A percentile compares a stretch with the other conserved stretches of the same genome.
Conservation (phyloP, 2,888 invertebrate genomes). For the Keiferia lycopersicella region DNA sequence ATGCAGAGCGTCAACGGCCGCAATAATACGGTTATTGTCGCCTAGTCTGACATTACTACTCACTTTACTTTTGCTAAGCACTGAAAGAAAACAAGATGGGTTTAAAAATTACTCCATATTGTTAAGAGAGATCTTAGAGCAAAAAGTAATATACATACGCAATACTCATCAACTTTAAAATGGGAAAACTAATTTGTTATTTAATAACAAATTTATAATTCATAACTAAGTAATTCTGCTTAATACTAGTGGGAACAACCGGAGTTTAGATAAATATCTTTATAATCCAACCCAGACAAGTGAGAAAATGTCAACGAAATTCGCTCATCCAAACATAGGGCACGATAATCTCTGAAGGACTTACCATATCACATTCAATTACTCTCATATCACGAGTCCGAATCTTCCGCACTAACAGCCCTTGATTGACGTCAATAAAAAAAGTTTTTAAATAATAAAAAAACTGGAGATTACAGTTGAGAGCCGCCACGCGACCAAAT, state of each 20-base stretch:
- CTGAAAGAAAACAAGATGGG: no score
- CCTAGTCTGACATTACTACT: no score
- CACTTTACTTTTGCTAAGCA: no score
- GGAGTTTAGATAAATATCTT: neutral
- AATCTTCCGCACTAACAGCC: slow-evolving; percentile 50
- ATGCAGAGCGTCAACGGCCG: no score
- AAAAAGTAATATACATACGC: no score
- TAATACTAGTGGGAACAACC: slow-evolving; percentile 2
- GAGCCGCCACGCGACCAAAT: slow-evolving; percentile 73
- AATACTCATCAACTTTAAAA: no score
- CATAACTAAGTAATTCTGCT: no score
- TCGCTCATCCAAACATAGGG: slow-evolving; percentile 16
- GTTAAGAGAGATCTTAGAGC: no score
- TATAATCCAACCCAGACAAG: slow-evolving; percentile 15
- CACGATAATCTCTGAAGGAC: slow-evolving; percentile 14
- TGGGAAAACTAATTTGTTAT: no score
- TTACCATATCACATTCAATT: slow-evolving; percentile 40
- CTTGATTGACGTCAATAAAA: slow-evolving; percentile 54
- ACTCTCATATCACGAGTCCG: slow-evolving; percentile 33
- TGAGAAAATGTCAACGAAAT: slow-evolving; percentile 11
- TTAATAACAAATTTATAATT: no score
- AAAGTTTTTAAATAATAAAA: slow-evolving; percentile 42
- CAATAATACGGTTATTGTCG: no score
- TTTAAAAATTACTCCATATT: no score
- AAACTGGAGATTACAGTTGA: slow-evolving; percentile 47